phyloP scores from a whole-genome alignment of 2,797 vertebrate species.

The Melanotaenia parkinsoni region DNA sequence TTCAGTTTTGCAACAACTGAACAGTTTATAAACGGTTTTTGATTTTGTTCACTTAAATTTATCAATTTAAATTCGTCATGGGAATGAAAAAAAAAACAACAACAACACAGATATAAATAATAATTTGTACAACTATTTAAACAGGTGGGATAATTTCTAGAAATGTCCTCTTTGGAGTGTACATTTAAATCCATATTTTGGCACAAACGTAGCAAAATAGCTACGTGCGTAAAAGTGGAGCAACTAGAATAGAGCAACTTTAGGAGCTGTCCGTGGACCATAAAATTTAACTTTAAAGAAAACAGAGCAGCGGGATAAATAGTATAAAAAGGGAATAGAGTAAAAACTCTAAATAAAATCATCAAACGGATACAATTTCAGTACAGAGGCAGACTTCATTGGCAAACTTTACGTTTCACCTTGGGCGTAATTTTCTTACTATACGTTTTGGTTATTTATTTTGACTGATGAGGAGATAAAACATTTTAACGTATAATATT shows the following conservation, averaged over 20 bases:
- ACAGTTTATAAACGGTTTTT: background rate
- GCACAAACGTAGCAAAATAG: constrained; percentile 26
- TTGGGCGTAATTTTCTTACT: background rate
- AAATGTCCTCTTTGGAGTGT: background rate
- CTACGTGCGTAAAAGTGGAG: constrained; percentile 59
- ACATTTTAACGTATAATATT: background rate
- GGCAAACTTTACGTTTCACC: background rate
- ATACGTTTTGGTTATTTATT: background rate
- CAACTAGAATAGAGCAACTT: constrained; percentile 9
- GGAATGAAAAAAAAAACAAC: background rate
- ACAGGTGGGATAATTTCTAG: background rate
- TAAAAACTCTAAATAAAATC: background rate
- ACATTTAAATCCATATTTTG: constrained; percentile 36
- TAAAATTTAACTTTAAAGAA: constrained; percentile 41
- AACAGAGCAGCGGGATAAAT: constrained; percentile 22
- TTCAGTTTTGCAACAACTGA: background rate
- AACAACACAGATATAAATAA: background rate
- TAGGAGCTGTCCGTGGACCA: constrained; percentile 19
- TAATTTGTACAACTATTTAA: constrained; percentile 11
- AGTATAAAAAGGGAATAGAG: background rate
- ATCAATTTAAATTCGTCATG: background rate
- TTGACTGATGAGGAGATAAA: background rate
- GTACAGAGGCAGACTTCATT: background rate
- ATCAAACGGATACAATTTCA: constrained; percentile 11
- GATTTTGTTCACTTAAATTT: background rate